phyloP scores from a whole-genome alignment of 2,888 invertebrate genomes.

The Cecidostiba fungosa region DNA sequence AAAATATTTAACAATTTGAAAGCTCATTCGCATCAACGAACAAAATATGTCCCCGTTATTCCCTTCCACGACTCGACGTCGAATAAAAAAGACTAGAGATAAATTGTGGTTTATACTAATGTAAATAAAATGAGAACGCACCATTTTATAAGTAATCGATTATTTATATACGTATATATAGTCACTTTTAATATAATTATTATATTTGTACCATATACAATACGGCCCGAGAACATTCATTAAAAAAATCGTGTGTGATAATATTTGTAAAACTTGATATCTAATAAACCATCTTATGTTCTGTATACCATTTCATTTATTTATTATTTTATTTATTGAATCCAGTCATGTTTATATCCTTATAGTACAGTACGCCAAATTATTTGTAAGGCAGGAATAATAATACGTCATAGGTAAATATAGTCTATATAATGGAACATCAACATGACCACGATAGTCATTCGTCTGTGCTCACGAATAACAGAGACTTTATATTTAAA shows the following conservation, averaged over 20 bases:
- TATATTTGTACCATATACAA: constrained; percentile 75
- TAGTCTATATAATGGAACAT: neutral
- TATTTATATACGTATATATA: constrained; percentile 69
- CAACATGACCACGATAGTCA: neutral
- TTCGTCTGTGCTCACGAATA: neutral
- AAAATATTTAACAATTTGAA: constrained; percentile 27
- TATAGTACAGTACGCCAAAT: neutral
- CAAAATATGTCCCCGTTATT: constrained; percentile 26
- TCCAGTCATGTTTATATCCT: neutral
- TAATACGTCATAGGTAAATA: neutral
- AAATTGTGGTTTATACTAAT: constrained; percentile 69
- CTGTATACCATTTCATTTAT: constrained; percentile 68
- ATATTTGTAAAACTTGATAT: constrained; percentile 79
- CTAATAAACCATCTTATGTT: constrained; percentile 78
- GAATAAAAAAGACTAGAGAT: constrained; percentile 58
- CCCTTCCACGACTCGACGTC: constrained; percentile 40
- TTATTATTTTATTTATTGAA: constrained; percentile 21
- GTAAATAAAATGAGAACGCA: constrained; percentile 67
- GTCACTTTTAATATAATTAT: constrained; percentile 72
- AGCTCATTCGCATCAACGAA: constrained; percentile 61
- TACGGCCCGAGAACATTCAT: constrained; percentile 76
- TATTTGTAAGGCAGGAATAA: neutral
- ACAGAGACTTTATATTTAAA: neutral
- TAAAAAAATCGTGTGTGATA: constrained; percentile 78
- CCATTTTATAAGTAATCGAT: constrained; percentile 67